Evolutionary conservation across 2,797 vertebrate species (phyloP).

Genomic region (Trematomus bernacchii): DNA sequence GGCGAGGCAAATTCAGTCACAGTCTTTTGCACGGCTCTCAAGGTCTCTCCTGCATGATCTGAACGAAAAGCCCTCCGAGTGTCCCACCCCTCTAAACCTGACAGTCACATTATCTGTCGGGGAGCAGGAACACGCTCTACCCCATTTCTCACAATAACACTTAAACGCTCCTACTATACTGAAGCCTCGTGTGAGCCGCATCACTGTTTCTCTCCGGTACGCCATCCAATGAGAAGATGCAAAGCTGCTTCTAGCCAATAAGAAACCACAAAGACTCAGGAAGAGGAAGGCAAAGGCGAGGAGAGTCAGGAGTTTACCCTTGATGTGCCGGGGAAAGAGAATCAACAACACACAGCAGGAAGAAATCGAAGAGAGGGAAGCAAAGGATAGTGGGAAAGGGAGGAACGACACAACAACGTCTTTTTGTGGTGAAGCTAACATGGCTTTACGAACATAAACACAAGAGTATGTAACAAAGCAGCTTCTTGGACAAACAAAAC

Average conservation of each 20-base stretch:
- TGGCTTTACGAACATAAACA: neutral
- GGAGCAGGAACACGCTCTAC: slow-evolving; percentile 28
- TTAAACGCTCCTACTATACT: slow-evolving; percentile 44
- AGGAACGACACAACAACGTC: neutral
- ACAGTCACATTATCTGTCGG: slow-evolving; percentile 47
- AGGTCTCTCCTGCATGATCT: slow-evolving; percentile 26
- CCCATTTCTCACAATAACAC: slow-evolving; percentile 63
- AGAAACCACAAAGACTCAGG: slow-evolving; percentile 57
- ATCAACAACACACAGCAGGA: slow-evolving; percentile 40
- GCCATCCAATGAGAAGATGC: slow-evolving; percentile 60
- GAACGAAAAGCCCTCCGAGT: slow-evolving; percentile 20
- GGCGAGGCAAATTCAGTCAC: slow-evolving; percentile 59
- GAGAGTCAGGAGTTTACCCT: slow-evolving; percentile 73
- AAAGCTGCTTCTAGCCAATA: slow-evolving; percentile 62
- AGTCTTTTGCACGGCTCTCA: slow-evolving; percentile 46
- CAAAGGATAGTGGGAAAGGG: slow-evolving; percentile 14
- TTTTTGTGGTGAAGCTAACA: neutral
- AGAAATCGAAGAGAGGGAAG: slow-evolving; percentile 15
- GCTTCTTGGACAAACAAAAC: slow-evolving; percentile 9
- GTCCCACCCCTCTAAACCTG: slow-evolving; percentile 19
- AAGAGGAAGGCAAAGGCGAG: slow-evolving; percentile 70
- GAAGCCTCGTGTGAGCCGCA: slow-evolving; percentile 55
- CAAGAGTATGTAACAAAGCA: neutral
- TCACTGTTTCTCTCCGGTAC: slow-evolving; percentile 66
- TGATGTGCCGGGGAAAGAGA: slow-evolving; percentile 60